A percentile compares a stretch with the other conserved stretches of the same genome.
These are phyloP conservation scores for Pogonocichla stellata DNA, from an alignment of 2,113 vertebrate species.

Conservation along the genomic window DNA sequence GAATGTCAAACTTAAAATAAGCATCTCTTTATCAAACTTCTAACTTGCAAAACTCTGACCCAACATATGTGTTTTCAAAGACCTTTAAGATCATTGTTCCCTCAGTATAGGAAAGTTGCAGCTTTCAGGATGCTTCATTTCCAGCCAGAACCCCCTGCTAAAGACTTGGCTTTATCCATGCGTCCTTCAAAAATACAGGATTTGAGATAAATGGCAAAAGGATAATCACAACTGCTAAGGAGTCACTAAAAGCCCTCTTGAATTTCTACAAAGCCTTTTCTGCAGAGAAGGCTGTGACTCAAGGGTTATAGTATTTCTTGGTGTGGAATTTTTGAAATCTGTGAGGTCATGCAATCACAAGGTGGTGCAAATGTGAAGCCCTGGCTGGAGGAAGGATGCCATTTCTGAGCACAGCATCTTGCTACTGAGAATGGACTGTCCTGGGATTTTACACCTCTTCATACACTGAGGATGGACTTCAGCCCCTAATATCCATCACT, in stretches of 20 bases:
- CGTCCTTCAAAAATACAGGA: background rate
- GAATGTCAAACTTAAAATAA: background rate
- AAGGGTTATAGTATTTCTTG: background rate
- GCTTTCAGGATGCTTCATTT: background rate
- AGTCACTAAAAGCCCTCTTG: background rate
- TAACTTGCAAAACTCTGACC: background rate
- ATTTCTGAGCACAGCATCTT: background rate
- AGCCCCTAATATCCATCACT: background rate
- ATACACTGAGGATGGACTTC: background rate
- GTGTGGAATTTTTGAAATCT: background rate
- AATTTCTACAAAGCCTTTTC: background rate
- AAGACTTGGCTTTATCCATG: background rate
- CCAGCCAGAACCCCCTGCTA: background rate
- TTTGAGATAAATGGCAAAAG: background rate
- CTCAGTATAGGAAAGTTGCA: background rate
- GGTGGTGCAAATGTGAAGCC: background rate
- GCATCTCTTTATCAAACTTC: background rate
- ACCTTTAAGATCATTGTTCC: background rate
- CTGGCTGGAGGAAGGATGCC: background rate
- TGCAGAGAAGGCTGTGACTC: background rate
- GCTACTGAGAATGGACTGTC: background rate
- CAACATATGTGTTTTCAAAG: background rate
- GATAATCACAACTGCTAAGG: rapidly evolving
- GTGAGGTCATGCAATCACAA: background rate
- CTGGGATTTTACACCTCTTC: background rate